Evolutionary conservation across 1,140 invertebrate genomes (phyloP), one percentile per base, ranked within the genome.

Genomic region (Cryptotermes secundus): DNA sequence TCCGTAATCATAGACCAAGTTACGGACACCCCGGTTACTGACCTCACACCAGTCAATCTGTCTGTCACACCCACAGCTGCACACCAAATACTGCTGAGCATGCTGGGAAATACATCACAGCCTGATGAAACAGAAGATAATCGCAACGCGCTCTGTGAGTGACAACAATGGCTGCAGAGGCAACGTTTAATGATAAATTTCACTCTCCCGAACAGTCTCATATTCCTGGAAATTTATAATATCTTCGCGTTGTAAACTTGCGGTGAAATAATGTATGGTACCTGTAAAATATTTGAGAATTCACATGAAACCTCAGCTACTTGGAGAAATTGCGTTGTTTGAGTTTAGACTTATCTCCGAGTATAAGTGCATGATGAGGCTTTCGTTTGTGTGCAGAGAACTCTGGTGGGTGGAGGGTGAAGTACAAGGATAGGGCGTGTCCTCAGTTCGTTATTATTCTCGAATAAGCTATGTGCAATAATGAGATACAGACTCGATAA

Each of bases 331-430:
- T 31, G 26, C 9, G 6, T 59, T 59, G 59, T 72, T 72, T 72
- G n/a, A 31, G 1, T 72, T 72, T 31, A n/a, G 26, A n/a, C 59
- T n/a, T 26, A 72, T 31, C n/a, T 72, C 26, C 3, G 7, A n/a
- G 59, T 31, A 9, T 72, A 72, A 72, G 31, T 72, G 26, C 19
- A 31, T 31, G 26, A 31, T 31, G 16, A n/a, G 59, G 59, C 9
- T 72, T 72, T 72, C 7, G 59, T 72, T 72, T 72, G 59, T n/a
- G 1, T n/a, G 26, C 59, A 72, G 59, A 72, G 59, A 72, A 26
- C 59, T 72, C 59, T 72, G 59, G 59, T 72, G 59, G 59, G 59
- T 72, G 59, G 59, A 72, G 59, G n/a, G 59, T 26, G 59, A 72
- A 12, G 14, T 72, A 72, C 59, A 72, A 1, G 59, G 26, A 72